These are phyloP conservation scores for Struthidea cinerea DNA, from an alignment of 2,113 vertebrate species.

Conservation along the genomic window DNA sequence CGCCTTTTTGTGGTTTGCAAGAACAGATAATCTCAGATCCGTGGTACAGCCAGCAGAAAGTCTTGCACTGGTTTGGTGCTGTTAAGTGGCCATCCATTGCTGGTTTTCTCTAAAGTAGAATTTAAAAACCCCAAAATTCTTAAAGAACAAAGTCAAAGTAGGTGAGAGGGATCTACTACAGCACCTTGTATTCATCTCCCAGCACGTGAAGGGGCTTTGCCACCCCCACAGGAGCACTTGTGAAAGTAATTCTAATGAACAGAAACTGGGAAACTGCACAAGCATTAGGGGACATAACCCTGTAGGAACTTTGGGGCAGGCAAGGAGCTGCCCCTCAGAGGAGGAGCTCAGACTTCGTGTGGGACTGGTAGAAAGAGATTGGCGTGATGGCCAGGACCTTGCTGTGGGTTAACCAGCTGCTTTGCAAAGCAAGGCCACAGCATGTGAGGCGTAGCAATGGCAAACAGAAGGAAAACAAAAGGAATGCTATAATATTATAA, in stretches of 20 bases:
- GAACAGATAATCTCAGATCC: neutral
- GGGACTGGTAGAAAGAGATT: neutral
- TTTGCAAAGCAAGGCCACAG: neutral
- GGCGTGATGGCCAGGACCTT: neutral
- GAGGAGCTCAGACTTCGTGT: accelerated
- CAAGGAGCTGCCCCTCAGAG: neutral
- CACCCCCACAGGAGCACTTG: neutral
- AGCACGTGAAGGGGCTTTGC: neutral
- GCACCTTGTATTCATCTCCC: neutral
- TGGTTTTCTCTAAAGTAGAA: neutral
- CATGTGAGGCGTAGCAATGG: neutral
- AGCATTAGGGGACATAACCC: neutral
- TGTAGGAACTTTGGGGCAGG: neutral
- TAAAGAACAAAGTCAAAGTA: neutral
- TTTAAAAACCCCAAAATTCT: neutral
- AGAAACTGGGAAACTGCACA: neutral
- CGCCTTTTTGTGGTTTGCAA: neutral
- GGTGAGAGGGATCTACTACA: neutral
- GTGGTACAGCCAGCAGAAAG: neutral
- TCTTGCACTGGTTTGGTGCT: neutral
- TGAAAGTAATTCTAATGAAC: neutral
- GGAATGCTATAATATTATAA: neutral
- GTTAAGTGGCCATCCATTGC: neutral
- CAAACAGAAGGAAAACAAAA: neutral
- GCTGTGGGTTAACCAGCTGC: neutral